Conservation (phyloP, 2,888 invertebrate genomes). For the Phengaris alcon region DNA sequence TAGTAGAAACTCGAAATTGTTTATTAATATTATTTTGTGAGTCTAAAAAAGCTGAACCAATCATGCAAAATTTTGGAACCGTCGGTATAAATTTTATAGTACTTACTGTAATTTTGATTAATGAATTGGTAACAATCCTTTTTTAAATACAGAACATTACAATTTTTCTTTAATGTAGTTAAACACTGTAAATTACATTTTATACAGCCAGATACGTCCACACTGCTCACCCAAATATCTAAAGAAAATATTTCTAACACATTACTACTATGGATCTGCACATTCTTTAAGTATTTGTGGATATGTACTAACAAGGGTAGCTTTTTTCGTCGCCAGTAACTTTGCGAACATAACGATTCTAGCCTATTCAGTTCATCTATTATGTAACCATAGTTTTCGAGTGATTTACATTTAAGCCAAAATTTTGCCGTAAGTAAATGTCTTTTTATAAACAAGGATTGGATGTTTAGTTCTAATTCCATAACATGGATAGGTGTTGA, state of each 20-base stretch:
- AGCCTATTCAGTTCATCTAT: no score
- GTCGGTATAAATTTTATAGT: conserved; percentile 23
- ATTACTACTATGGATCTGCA: not conserved
- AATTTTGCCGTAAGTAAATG: no score
- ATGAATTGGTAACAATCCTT: not conserved
- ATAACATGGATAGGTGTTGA: not conserved
- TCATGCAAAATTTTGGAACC: not conserved
- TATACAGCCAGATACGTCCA: not conserved
- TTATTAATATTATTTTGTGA: not conserved
- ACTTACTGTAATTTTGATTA: not conserved
- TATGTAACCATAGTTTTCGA: no score
- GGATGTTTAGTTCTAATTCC: no score
- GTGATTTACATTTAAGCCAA: no score
- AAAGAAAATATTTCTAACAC: conserved; percentile 20
- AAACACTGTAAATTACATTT: not conserved
- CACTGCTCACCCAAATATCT: conserved; percentile 3
- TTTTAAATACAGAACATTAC: not conserved
- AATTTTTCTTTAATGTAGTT: not conserved
- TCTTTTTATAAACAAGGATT: no score
- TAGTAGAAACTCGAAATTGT: conserved; percentile 1
- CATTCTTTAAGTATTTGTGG: not conserved
- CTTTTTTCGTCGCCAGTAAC: not conserved
- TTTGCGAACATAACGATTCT: not conserved
- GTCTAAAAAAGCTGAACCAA: conserved; percentile 3
- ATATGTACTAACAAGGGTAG: not conserved